Conservation (phyloP, 1,140 invertebrate species). For the Homarus americanus region DNA sequence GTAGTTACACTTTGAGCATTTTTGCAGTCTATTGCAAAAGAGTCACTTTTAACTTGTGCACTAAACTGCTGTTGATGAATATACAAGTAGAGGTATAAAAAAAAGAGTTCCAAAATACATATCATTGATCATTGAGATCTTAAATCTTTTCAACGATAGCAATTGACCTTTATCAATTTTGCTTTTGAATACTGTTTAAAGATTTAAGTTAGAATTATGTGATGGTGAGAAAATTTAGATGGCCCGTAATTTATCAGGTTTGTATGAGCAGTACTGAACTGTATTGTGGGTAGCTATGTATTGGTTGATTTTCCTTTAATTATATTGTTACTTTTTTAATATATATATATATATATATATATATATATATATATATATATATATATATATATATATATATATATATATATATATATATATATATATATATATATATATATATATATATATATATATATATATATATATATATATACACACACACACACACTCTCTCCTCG, state of each 20-base stretch:
- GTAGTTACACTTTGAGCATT: constrained; percentile 62
- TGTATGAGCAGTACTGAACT: constrained; percentile 58
- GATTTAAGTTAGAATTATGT: constrained; percentile 46
- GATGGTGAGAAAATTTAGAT: constrained; percentile 45
- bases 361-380: too few relatives aligned
- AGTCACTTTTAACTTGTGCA: constrained; percentile 60
- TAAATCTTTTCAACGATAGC: constrained; percentile 59
- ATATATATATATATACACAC: too few relatives aligned
- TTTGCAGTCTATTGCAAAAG: constrained; percentile 59
- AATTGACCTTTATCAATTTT: constrained; percentile 62
- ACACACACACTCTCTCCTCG: too few relatives aligned
- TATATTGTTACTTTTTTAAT: constrained; percentile 39
- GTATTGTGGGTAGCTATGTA: constrained; percentile 43
- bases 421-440: too few relatives aligned
- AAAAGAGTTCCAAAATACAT: constrained; percentile 68
- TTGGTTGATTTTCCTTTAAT: constrained; percentile 37
- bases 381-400: too few relatives aligned
- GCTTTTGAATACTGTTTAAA: constrained; percentile 41
- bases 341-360: too few relatives aligned
- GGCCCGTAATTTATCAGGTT: constrained; percentile 41
- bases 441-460: too few relatives aligned
- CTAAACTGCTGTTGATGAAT: constrained; percentile 67
- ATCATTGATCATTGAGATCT: constrained; percentile 68
- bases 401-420: too few relatives aligned
- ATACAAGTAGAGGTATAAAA: constrained; percentile 36